A percentile compares a stretch with the other conserved stretches of the same genome.
These are phyloP conservation scores for Micropoecilia bifurca DNA, from an alignment of 2,797 vertebrate genomes.

Conservation along the genomic window DNA sequence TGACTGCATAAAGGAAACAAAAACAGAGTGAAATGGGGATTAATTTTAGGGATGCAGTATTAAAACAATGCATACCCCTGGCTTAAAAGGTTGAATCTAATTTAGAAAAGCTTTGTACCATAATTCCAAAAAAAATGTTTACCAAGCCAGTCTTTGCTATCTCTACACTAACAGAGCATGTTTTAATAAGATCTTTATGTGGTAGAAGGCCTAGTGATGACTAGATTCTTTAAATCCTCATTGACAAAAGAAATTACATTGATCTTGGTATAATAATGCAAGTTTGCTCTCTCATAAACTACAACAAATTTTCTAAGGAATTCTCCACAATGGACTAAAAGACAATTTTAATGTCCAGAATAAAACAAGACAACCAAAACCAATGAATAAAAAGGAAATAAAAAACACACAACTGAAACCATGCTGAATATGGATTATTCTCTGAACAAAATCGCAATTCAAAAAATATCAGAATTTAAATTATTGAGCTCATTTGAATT, in stretches of 20 bases:
- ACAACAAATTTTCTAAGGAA: too few relatives aligned
- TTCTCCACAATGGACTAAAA: too few relatives aligned
- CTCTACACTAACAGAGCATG: not conserved
- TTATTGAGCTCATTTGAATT: too few relatives aligned
- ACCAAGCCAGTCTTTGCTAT: not conserved
- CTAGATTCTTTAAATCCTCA: not conserved
- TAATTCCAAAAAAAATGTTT: not conserved
- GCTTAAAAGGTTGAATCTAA: not conserved
- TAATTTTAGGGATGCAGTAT: not conserved
- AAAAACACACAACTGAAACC: too few relatives aligned
- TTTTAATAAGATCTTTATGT: not conserved
- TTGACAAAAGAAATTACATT: not conserved
- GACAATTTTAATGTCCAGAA: too few relatives aligned
- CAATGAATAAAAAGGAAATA: too few relatives aligned
- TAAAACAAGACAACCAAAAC: too few relatives aligned
- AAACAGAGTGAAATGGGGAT: not conserved
- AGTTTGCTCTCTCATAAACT: not conserved
- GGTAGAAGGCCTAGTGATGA: not conserved
- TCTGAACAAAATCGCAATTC: too few relatives aligned
- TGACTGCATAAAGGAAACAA: not conserved
- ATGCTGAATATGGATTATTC: too few relatives aligned
- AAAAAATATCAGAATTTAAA: too few relatives aligned
- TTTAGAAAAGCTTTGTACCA: not conserved
- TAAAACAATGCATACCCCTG: not conserved
- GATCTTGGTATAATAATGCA: not conserved